Conservation (phyloP, 1,140 invertebrate genomes). For the Trinorchestia longiramus region DNA sequence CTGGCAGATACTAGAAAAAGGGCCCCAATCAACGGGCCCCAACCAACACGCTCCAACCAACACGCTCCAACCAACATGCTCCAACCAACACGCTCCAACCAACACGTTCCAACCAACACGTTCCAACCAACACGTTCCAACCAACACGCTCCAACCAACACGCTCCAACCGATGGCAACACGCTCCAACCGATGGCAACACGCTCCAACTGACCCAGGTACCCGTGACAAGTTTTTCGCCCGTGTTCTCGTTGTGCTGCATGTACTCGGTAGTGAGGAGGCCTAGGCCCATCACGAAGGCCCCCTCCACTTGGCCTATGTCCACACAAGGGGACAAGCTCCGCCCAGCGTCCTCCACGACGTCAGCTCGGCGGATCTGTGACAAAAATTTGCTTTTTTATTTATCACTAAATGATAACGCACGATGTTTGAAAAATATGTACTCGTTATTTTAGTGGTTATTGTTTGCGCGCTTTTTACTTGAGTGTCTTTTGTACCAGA, state of each 20-base stretch:
- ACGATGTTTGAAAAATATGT: too few relatives aligned
- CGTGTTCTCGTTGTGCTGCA: constrained; percentile 77
- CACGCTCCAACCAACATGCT: not conserved
- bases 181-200: not conserved
- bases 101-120: not conserved
- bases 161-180: not conserved
- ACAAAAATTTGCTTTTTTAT: too few relatives aligned
- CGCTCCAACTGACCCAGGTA: constrained; percentile 77
- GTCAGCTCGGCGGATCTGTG: constrained; percentile 70
- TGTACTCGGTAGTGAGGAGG: constrained; percentile 82
- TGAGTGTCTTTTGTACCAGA: too few relatives aligned
- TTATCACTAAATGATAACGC: too few relatives aligned
- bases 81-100: not conserved
- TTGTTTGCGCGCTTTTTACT: too few relatives aligned
- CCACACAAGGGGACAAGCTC: constrained; percentile 78
- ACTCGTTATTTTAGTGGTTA: too few relatives aligned
- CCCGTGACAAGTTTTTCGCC: constrained; percentile 81
- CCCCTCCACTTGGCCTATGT: constrained; percentile 90
- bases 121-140: not conserved
- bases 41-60: not conserved
- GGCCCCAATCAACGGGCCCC: too few relatives aligned
- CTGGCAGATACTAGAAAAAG: too few relatives aligned
- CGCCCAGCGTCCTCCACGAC: constrained; percentile 71
- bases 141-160: not conserved
- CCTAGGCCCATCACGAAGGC: constrained; percentile 90